These are phyloP conservation scores for Drosophila mettleri DNA, from an alignment of 2,888 invertebrate genomes.

Conservation along the genomic window DNA sequence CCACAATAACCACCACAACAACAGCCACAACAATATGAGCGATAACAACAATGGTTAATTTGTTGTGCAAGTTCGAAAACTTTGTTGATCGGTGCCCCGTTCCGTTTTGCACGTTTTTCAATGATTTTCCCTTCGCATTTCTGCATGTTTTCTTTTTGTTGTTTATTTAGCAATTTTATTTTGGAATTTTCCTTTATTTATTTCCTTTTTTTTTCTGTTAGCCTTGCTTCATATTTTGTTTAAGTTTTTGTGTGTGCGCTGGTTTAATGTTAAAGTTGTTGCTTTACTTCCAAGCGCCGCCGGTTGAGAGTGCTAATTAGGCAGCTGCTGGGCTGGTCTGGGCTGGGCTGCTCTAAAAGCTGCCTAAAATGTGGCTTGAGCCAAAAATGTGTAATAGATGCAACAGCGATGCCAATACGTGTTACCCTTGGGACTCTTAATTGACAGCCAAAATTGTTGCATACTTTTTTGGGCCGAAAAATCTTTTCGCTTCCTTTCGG, in stretches of 20 bases:
- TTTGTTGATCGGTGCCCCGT: slow-evolving; percentile 51
- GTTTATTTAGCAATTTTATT: slow-evolving; percentile 3
- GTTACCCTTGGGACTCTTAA: slow-evolving; percentile 13
- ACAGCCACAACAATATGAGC: slow-evolving; percentile 11
- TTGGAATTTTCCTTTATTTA: neutral
- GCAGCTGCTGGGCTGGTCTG: neutral
- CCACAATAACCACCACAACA: too few species aligned
- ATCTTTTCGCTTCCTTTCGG: neutral
- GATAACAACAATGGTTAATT: slow-evolving; percentile 38
- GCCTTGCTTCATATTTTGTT: slow-evolving; percentile 6
- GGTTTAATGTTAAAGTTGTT: slow-evolving; percentile 52
- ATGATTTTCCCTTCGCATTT: slow-evolving; percentile 28
- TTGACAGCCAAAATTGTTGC: slow-evolving; percentile 13
- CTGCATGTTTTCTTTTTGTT: neutral
- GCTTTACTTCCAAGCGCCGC: too few species aligned
- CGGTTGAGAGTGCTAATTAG: slow-evolving; percentile 36
- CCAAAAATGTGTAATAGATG: slow-evolving; percentile 2
- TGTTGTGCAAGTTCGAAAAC: slow-evolving; percentile 49
- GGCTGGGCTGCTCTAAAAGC: neutral
- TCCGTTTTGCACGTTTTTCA: slow-evolving; percentile 44
- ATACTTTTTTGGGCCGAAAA: slow-evolving; percentile 15
- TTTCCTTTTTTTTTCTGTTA: neutral
- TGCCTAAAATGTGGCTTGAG: slow-evolving; percentile 1
- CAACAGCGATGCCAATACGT: neutral
- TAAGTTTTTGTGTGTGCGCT: slow-evolving; percentile 5